Conservation (phyloP, 1,140 invertebrate genomes). For the Zaprionus ghesquierei region DNA sequence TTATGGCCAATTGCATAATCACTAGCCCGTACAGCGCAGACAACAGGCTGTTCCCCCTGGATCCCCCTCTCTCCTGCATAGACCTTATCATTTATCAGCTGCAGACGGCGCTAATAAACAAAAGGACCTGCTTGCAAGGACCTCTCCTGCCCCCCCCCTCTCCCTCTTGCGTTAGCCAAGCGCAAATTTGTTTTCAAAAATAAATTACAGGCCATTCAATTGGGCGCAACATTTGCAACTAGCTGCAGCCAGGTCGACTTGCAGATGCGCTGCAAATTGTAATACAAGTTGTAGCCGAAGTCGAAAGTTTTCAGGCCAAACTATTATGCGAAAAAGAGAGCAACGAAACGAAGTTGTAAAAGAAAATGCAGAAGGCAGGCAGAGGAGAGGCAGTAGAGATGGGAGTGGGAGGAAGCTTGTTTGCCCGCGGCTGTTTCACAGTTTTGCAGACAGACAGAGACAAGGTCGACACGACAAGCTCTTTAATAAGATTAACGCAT, state of each 20-base stretch:
- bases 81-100: slow-evolving; percentile 35
- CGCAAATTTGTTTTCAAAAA: background rate
- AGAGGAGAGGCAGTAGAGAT: too few relatives aligned
- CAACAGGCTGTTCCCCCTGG: background rate
- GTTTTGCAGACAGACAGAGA: too few relatives aligned
- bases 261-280: background rate
- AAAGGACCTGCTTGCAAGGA: slow-evolving; percentile 9
- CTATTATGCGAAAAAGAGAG: too few relatives aligned
- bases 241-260: background rate
- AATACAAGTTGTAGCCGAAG: too few relatives aligned
- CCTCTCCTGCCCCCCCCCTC: background rate
- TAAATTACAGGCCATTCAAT: slow-evolving; percentile 1
- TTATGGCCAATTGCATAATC: slow-evolving; percentile 40
- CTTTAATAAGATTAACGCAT: slow-evolving; percentile 31
- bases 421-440: background rate
- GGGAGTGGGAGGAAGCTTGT: background rate
- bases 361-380: too few relatives aligned
- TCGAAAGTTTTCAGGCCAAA: too few relatives aligned
- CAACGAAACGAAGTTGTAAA: too few relatives aligned
- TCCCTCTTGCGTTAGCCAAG: background rate
- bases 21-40: background rate
- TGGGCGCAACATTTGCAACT: background rate
- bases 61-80: background rate
- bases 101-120: slow-evolving; percentile 33
- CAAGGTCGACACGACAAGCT: background rate